Evolutionary conservation across 2,888 invertebrate genomes (phyloP).

Genomic region (Lucinisca nassula): DNA sequence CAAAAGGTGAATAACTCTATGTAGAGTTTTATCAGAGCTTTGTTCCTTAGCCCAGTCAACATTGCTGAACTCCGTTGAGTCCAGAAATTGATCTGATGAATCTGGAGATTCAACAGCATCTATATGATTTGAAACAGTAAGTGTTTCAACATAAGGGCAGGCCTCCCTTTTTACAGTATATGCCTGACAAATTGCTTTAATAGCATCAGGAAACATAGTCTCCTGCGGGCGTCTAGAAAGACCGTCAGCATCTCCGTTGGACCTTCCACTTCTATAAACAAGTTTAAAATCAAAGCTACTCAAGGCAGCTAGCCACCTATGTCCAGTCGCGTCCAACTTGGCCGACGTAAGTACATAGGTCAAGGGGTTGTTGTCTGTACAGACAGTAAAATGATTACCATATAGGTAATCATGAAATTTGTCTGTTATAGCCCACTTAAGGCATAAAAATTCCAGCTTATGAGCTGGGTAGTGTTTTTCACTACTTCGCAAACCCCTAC

Average conservation of each 20-base stretch:
- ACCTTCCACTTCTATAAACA: background rate
- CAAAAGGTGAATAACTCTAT: background rate
- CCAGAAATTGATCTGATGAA: background rate
- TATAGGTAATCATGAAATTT: conserved; percentile 64
- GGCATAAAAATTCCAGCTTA: conserved; percentile 44
- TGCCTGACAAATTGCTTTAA: background rate
- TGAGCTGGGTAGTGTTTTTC: conserved; percentile 18
- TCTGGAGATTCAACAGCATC: background rate
- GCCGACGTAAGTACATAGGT: conserved; percentile 54
- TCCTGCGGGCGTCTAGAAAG: background rate
- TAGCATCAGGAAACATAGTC: background rate
- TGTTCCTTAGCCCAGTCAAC: background rate
- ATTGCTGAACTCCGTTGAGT: background rate
- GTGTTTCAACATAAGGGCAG: background rate
- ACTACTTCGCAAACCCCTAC: background rate
- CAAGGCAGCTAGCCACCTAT: conserved; percentile 50
- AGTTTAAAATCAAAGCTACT: conserved; percentile 43
- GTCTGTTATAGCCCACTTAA: conserved; percentile 47
- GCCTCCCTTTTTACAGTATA: background rate
- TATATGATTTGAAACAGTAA: background rate
- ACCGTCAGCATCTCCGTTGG: background rate
- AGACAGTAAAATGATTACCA: conserved; percentile 18
- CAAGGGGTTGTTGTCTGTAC: conserved; percentile 57
- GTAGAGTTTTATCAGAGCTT: background rate
- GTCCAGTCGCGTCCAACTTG: conserved; percentile 31